These are phyloP conservation scores for Rachycentron canadum DNA, from an alignment of 2,797 vertebrate genomes.

Conservation along the genomic window DNA sequence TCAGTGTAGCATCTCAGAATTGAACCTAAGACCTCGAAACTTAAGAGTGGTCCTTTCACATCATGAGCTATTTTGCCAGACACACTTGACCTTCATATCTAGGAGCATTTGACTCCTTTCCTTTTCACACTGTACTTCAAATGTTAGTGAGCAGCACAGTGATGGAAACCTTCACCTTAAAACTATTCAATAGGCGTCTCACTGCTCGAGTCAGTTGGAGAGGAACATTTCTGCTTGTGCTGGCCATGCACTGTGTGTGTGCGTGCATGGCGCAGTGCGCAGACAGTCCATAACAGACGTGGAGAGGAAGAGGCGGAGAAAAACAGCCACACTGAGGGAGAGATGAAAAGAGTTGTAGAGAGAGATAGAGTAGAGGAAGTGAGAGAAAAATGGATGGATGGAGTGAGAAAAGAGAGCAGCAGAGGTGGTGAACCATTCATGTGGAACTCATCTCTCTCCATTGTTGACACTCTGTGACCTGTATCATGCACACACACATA, in stretches of 20 bases:
- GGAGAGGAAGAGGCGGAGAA: not conserved
- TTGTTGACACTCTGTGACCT: slow-evolving; percentile 82
- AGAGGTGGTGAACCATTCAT: slow-evolving; percentile 76
- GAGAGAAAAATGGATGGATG: slow-evolving; percentile 35
- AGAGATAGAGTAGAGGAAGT: slow-evolving; percentile 18
- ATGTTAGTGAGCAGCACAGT: not conserved
- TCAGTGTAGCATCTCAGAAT: not conserved
- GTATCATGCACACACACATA: slow-evolving; percentile 57
- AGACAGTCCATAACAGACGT: too few relatives aligned
- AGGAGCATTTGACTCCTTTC: not conserved
- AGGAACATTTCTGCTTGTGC: not conserved
- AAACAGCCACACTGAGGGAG: slow-evolving; percentile 14
- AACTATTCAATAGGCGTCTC: not conserved
- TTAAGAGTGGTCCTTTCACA: not conserved
- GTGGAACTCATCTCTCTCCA: slow-evolving; percentile 79
- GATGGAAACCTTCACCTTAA: not conserved
- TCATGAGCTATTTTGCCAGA: not conserved
- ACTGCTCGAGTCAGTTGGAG: not conserved
- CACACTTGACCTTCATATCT: not conserved
- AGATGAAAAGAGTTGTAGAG: slow-evolving; percentile 27
- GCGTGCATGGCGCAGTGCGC: too few relatives aligned
- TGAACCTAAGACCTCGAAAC: not conserved
- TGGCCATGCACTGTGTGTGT: not conserved
- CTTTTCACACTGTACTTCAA: not conserved
- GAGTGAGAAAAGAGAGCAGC: slow-evolving; percentile 51